These are phyloP conservation scores for Piscicola geometra DNA, from an alignment of 2,888 invertebrate species.

Conservation along the genomic window DNA sequence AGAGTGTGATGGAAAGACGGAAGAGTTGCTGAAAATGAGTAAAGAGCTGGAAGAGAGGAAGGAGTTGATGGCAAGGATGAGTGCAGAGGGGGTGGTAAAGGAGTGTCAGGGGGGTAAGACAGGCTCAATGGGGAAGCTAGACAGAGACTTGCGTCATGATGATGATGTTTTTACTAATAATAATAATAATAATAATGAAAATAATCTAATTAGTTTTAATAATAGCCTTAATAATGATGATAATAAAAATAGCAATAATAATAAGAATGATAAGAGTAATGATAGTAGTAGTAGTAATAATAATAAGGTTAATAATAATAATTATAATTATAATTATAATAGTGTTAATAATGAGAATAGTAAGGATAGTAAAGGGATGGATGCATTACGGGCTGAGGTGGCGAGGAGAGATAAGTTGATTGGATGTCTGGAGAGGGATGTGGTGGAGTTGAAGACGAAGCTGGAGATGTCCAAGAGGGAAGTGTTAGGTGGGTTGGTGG, in stretches of 20 bases:
- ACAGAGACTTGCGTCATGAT: neutral
- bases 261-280: neutral
- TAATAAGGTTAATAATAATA: neutral
- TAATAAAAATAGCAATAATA: neutral
- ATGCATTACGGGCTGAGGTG: neutral
- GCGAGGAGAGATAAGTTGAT: neutral
- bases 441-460: neutral
- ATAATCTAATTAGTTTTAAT: too few species aligned
- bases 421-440: neutral
- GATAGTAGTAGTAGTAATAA: neutral
- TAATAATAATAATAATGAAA: neutral
- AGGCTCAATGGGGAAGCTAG: neutral
- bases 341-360: neutral
- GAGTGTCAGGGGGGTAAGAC: neutral
- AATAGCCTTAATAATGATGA: neutral
- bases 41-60: neutral
- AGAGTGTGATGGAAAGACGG: too few species aligned
- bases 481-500: neutral
- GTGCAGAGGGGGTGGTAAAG: neutral
- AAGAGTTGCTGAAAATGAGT: too few species aligned
- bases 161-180: neutral
- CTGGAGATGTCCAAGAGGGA: neutral
- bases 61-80: neutral
- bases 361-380: neutral
- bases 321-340: neutral